Base-by-base conservation (phyloP, 2,797 vertebrate genomes). In the Pangasius macronema region DNA sequence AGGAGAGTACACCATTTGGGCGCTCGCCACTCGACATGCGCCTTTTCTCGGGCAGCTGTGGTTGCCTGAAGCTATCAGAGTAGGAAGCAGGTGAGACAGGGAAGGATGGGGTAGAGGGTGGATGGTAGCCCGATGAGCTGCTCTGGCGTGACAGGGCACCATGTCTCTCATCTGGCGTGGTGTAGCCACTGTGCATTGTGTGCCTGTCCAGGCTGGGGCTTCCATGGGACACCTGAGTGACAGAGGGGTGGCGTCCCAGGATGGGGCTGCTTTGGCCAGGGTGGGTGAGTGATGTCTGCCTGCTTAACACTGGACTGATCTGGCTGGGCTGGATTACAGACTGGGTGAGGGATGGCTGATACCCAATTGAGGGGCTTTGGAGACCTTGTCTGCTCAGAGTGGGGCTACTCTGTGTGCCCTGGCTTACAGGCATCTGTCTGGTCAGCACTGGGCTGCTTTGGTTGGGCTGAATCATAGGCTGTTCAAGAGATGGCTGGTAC, bases 51-150 rank as follows among this genome's bases (percentile, higher is more conserved):
- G 98, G 98, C 88, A 99, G 95, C 73, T 94, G 96, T 0, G 97
- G 97, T 90, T 97, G 96, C 77, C 95, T 95, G 0, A 90, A 93
- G 0, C 93, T 92, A 67, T 99, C 98, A n/a, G 92, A 91, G 92
- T 95, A 98, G 87, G 97, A 95, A 0, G 96, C 97, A 0, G 97
- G 96, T 0, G 97, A 97, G 0, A 97, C 95, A 0, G 97, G 97
- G 94, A 99, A 99, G 82, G 97, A 98, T 0, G 98, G 98, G 0
- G 98, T 99, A n/a, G 98, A 97, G 0, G 98, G 98, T 61, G 97
- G 96, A 89, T 98, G 97, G 92, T 98, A 98, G 88, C 98, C 98
- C 0, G 98, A 98, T 55, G 97, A 97, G 89, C 98, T 99, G 94
- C 98, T 99, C 92, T 99, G 98, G 70, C 97, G 95, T 0, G 98